Evolutionary conservation across 2,113 vertebrate genomes (phyloP).

Genomic region (Hypanus sabinus): DNA sequence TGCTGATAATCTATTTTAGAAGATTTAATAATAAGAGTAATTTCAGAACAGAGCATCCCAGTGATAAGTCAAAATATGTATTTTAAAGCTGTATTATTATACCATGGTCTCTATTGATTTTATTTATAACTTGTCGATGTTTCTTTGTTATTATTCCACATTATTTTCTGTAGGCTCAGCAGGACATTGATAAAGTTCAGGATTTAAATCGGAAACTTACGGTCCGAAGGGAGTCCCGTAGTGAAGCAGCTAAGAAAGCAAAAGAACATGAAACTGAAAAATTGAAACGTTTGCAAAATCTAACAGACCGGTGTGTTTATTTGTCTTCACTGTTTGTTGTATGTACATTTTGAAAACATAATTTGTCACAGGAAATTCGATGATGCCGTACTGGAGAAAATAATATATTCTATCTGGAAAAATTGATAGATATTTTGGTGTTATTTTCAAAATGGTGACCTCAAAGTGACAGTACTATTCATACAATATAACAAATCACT

Average conservation of each 20-base stretch:
- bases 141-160: background rate
- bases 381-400: background rate
- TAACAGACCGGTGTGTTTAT: conserved; percentile 46
- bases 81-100: background rate
- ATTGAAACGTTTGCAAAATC: conserved; percentile 2
- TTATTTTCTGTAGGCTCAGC: conserved; percentile 42
- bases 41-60: background rate
- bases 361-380: background rate
- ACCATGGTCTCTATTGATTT: background rate
- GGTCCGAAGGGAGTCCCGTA: conserved; percentile 35
- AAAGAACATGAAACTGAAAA: conserved; percentile 43
- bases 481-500: background rate
- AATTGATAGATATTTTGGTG: background rate
- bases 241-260: conserved; percentile 35
- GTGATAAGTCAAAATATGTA: background rate
- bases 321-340: background rate
- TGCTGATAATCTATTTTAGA: background rate
- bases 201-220: conserved; percentile 41
- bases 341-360: background rate
- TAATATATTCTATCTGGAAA: background rate
- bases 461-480: background rate
- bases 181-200: conserved; percentile 36
- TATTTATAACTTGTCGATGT: background rate
- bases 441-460: background rate
- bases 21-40: background rate